Evolutionary conservation across 1,140 invertebrate genomes (phyloP), one percentile per base, ranked within the genome.

Genomic region (Diachasma alloeum): DNA sequence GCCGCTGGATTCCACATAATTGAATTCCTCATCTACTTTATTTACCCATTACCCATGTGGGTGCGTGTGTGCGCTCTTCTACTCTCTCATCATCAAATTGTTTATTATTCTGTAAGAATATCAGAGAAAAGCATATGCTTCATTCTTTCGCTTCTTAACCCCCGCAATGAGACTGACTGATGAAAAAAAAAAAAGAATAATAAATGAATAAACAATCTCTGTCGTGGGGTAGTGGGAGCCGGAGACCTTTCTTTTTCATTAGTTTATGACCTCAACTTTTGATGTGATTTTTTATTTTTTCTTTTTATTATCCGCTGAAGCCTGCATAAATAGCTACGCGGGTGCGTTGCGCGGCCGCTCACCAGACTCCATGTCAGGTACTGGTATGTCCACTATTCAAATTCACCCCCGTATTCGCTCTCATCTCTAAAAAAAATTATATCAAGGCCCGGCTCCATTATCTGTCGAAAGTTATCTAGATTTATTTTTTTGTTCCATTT

Each of bases 351-450:
- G 93, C 90, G 94, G 93, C 87, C 91, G 91, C 82, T 91, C 92
- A 88, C 91, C 92, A 89, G 91, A 91, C 90, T 86, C 89, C 90
- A 93, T 94, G 92, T 93, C 94, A 94, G 93, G 93, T 94, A 94
- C 90, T 91, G 89, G 88, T 90, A 90, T 89, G 83, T 86, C 84
- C 85, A 87, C 86, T 88, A 85, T 88, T 85, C 84, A 79, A 78
- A 72, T 78, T 75, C 77, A 75, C 83, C 81, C 76, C 75, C 75
- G 56, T 77, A 77, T 74, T 78, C 74, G 76, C 76, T 82, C 81
- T 84, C 78, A 76, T 77, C 66, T 71, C 17, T 74, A 8, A 68
- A 68, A 76, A 37, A 37, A 69, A 53, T 13, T 31, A 31, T n/a
- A n/a, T n/a, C n/a, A n/a, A n/a, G n/a, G n/a, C n/a, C n/a, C n/a